These are phyloP conservation scores for Sciurus carolinensis DNA, from an alignment of 2,797 vertebrate species.

Conservation along the genomic window DNA sequence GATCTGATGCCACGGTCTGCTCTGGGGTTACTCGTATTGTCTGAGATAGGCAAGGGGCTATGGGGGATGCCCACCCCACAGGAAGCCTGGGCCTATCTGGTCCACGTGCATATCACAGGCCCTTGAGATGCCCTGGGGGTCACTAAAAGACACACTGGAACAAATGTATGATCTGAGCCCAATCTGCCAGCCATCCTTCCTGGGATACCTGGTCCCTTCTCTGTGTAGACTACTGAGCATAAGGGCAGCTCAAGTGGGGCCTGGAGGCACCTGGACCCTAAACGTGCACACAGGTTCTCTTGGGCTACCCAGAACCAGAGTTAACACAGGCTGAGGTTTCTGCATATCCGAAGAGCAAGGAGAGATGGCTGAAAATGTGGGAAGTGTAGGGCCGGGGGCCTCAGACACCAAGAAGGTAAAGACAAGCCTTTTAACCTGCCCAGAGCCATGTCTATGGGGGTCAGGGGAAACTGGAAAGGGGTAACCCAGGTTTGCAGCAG, in stretches of 20 bases:
- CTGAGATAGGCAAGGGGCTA: no score
- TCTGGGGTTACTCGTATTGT: no score
- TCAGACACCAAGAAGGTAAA: rapidly evolving
- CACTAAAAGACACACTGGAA: neutral
- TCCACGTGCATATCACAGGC: neutral
- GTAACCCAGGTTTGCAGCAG: neutral
- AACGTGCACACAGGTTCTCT: neutral
- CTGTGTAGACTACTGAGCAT: rapidly evolving
- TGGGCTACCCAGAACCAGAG: neutral
- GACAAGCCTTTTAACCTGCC: neutral
- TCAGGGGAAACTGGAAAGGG: no score
- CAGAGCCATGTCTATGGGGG: neutral
- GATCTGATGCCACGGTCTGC: neutral
- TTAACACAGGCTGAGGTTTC: neutral
- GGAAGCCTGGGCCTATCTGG: no score
- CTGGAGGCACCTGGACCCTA: neutral
- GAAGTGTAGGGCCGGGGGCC: no score
- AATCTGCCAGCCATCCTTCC: neutral
- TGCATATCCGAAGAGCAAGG: rapidly evolving
- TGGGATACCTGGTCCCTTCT: neutral
- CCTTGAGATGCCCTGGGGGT: neutral
- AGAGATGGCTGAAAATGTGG: neutral
- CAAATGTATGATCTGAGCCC: neutral
- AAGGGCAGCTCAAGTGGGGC: neutral
- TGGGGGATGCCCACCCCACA: no score